phyloP scores from a whole-genome alignment of 92 coral and sea anemone genomes.

The Porites cylindrica region DNA sequence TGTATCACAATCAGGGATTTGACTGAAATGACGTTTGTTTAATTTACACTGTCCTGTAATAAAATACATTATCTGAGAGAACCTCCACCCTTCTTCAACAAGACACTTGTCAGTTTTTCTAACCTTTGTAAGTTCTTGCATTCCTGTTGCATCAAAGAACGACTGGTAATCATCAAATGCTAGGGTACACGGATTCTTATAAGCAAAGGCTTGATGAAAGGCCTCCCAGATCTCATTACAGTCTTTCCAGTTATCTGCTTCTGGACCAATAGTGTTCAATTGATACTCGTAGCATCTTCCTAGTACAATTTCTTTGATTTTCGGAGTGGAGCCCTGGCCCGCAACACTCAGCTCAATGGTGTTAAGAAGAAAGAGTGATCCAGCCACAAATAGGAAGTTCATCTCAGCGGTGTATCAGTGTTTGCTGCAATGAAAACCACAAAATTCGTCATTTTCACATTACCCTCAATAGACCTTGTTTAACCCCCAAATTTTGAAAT shows the following conservation, averaged over 20 bases:
- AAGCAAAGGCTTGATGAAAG: slow-evolving; percentile 65
- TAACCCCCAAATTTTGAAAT: no score
- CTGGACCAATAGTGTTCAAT: no score
- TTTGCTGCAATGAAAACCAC: not conserved
- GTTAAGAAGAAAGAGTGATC: not conserved
- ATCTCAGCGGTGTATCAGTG: not conserved
- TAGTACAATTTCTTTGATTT: slow-evolving; percentile 43
- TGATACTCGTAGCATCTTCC: slow-evolving; percentile 64
- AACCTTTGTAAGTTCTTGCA: slow-evolving; percentile 18
- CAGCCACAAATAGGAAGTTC: not conserved
- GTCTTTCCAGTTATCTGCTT: slow-evolving; percentile 29
- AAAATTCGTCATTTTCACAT: no score
- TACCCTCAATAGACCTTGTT: no score
- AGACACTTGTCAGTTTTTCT: no score
- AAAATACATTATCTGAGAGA: no score
- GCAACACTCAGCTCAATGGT: not conserved
- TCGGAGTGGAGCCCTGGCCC: slow-evolving; percentile 29
- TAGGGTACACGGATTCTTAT: slow-evolving; percentile 71
- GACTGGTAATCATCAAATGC: slow-evolving; percentile 71
- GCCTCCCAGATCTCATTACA: slow-evolving; percentile 61
- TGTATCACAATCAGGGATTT: no score
- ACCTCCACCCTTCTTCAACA: no score
- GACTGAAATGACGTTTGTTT: no score
- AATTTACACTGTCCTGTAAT: no score
- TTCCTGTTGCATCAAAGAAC: slow-evolving; percentile 59